Percentiles rank a stretch among this genome's conserved stretches.
Evolutionary conservation across 2,113 vertebrate genomes (phyloP).

Genomic region (Rhynchomys soricoides): DNA sequence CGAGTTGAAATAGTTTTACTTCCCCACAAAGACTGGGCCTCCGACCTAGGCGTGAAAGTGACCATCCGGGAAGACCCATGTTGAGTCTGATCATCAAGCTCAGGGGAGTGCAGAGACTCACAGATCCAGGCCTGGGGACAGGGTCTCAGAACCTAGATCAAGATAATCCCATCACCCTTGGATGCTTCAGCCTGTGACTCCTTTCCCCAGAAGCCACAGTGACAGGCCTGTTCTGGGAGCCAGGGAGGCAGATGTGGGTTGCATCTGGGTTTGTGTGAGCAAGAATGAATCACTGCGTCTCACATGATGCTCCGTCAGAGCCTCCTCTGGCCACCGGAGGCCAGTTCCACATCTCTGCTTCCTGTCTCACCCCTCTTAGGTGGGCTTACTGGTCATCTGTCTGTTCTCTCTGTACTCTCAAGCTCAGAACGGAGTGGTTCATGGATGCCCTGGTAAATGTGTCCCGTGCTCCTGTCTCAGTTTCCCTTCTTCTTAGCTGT

Average conservation of each 20-base stretch:
- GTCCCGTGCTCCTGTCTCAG: not conserved
- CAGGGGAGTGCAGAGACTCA: not conserved
- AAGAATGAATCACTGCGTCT: not conserved
- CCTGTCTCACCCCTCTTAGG: not conserved
- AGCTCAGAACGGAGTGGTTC: not conserved
- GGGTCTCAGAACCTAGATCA: not conserved
- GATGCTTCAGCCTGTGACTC: not conserved
- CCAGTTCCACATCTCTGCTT: not conserved
- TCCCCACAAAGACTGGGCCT: not conserved
- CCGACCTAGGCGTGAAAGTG: rapidly evolving
- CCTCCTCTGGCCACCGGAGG: not conserved
- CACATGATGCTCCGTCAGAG: not conserved
- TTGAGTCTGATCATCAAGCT: not conserved
- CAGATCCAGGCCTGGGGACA: not conserved
- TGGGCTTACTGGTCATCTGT: not conserved
- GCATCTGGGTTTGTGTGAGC: not conserved
- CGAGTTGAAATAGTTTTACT: rapidly evolving
- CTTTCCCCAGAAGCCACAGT: too few relatives aligned
- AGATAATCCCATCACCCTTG: not conserved
- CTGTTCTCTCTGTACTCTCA: rapidly evolving
- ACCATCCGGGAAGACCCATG: rapidly evolving
- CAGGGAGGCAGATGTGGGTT: not conserved
- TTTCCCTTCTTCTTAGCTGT: not conserved
- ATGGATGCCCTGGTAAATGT: rapidly evolving
- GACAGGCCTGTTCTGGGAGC: not conserved